phyloP scores from a whole-genome alignment of 2,113 vertebrate genomes.

The Nesoenas mayeri region DNA sequence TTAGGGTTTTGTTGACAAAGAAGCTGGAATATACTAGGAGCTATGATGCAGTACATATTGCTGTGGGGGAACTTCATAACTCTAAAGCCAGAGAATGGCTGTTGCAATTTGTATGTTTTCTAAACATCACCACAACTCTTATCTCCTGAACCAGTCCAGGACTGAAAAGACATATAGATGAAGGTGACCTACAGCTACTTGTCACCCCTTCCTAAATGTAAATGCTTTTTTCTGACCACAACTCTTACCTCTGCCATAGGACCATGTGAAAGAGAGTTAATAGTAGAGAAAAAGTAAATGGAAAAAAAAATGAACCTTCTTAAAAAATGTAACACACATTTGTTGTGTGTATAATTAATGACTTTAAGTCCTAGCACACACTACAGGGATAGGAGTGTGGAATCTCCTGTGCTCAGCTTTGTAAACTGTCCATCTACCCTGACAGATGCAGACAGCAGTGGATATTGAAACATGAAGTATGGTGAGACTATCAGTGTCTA shows the following conservation, averaged over 20 bases:
- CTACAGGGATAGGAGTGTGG: neutral
- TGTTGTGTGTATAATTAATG: neutral
- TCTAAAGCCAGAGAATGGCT: neutral
- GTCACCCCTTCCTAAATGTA: neutral
- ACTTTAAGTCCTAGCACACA: neutral
- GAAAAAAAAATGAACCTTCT: neutral
- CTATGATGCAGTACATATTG: accelerated
- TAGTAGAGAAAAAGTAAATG: neutral
- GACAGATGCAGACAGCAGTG: neutral
- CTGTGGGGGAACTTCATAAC: accelerated
- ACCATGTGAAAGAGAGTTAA: neutral
- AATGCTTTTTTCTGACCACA: neutral
- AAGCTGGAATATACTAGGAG: neutral
- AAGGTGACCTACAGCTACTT: neutral
- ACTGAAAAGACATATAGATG: neutral
- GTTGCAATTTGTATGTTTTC: neutral
- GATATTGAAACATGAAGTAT: neutral
- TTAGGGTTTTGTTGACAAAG: neutral
- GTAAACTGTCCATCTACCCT: neutral
- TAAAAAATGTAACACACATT: neutral
- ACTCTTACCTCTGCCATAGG: neutral
- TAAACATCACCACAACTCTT: neutral
- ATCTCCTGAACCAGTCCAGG: neutral
- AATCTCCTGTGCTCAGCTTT: neutral
- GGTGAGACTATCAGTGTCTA: neutral